phyloP scores from a whole-genome alignment of 2,888 invertebrate genomes.

The Philaethria dido region DNA sequence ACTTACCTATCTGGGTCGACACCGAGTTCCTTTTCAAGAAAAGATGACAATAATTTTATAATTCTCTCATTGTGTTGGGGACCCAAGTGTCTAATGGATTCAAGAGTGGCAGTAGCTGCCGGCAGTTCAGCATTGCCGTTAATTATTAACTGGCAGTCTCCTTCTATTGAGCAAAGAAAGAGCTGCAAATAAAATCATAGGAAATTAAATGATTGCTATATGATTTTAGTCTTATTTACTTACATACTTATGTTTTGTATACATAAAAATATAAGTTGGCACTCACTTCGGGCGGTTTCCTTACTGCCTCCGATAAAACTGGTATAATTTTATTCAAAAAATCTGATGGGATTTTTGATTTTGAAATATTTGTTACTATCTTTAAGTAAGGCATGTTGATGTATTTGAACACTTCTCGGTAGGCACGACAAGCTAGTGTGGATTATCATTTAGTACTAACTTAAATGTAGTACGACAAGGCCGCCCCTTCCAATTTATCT shows the following conservation, averaged over 20 bases:
- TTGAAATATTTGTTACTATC: slow-evolving; percentile 64
- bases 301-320: slow-evolving; percentile 52
- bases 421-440: background rate
- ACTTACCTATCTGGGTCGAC: slow-evolving; percentile 57
- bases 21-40: slow-evolving; percentile 61
- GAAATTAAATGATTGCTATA: too few relatives aligned
- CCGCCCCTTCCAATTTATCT: background rate
- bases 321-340: slow-evolving; percentile 62
- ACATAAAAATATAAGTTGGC: background rate
- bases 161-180: slow-evolving; percentile 44
- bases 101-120: slow-evolving; percentile 44
- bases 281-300: slow-evolving; percentile 57
- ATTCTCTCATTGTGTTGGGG: slow-evolving; percentile 51
- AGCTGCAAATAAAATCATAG: slow-evolving; percentile 39
- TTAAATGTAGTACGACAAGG: background rate
- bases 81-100: slow-evolving; percentile 50
- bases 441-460: slow-evolving; percentile 7
- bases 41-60: slow-evolving; percentile 55
- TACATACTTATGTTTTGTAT: background rate
- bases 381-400: slow-evolving; percentile 65
- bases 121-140: slow-evolving; percentile 44
- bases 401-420: background rate
- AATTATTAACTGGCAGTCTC: slow-evolving; percentile 45
- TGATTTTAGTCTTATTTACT: too few relatives aligned
- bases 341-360: slow-evolving; percentile 57